Conservation (phyloP, 2,888 invertebrate genomes). For the Drosophila anceps region DNA sequence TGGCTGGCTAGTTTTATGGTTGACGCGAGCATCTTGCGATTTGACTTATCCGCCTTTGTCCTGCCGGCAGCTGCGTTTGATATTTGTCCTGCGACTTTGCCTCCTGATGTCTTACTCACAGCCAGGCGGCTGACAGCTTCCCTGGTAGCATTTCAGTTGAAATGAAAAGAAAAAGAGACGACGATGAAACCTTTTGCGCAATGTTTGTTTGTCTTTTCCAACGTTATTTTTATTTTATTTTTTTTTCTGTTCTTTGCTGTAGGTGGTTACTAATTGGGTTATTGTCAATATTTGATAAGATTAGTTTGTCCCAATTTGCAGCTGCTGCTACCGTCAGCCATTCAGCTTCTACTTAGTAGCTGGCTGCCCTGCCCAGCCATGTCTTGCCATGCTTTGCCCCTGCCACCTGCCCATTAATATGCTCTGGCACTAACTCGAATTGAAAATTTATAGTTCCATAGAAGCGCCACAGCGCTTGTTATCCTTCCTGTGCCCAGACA, state of each 20-base stretch:
- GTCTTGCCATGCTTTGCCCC: constrained; percentile 13
- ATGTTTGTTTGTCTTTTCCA: constrained; percentile 57
- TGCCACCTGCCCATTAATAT: constrained; percentile 42
- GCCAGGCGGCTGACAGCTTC: constrained; percentile 57
- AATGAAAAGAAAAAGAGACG: constrained; percentile 16
- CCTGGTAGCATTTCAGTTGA: constrained; percentile 70
- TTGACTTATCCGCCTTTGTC: constrained; percentile 54
- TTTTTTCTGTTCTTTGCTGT: constrained; percentile 55
- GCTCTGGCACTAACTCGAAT: constrained; percentile 31
- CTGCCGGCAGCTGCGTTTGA: constrained; percentile 70
- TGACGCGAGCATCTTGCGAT: constrained; percentile 65
- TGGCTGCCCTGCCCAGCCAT: neutral
- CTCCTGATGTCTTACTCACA: constrained; percentile 65
- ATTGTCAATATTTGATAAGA: constrained; percentile 81
- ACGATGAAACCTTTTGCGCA: constrained; percentile 58
- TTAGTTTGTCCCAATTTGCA: constrained; percentile 55
- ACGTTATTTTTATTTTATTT: constrained; percentile 12
- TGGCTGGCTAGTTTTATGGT: constrained; percentile 69
- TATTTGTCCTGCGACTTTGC: constrained; percentile 41
- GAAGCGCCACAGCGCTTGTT: constrained; percentile 62
- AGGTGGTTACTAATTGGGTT: constrained; percentile 82
- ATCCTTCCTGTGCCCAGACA: constrained; percentile 65
- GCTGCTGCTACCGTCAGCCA: constrained; percentile 41
- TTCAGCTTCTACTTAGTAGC: constrained; percentile 15
- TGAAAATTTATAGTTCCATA: constrained; percentile 65